phyloP scores from a whole-genome alignment of 2,888 invertebrate genomes.

The Thumatha senex region DNA sequence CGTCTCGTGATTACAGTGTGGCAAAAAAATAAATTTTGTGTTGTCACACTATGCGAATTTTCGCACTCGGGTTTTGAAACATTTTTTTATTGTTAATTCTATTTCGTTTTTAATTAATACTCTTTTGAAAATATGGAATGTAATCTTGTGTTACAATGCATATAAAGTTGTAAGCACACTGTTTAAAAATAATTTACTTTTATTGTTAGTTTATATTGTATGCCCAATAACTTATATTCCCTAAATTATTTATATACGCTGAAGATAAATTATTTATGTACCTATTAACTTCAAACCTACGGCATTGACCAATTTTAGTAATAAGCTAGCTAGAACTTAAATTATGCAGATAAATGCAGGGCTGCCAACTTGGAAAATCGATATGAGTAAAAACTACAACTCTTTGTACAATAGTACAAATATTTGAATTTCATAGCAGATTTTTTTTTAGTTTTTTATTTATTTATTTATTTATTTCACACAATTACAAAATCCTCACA shows the following conservation, averaged over 20 bases:
- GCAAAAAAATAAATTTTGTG: constrained; percentile 57
- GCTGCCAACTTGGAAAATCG: neutral
- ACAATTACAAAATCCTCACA: too few relatives aligned
- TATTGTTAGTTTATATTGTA: too few relatives aligned
- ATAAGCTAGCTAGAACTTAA: constrained; percentile 28
- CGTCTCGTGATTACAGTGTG: constrained; percentile 56
- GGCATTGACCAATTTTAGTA: constrained; percentile 57
- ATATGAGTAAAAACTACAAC: neutral
- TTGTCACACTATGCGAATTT: constrained; percentile 64
- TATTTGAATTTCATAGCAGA: too few relatives aligned
- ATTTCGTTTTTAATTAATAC: neutral
- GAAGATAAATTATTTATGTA: constrained; percentile 26
- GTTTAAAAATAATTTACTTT: too few relatives aligned
- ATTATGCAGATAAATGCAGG: constrained; percentile 44
- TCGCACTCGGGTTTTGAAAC: constrained; percentile 28
- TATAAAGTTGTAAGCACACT: neutral
- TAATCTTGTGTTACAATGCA: neutral
- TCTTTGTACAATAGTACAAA: too few relatives aligned
- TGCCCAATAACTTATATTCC: too few relatives aligned
- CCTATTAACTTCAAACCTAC: constrained; percentile 33
- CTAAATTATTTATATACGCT: neutral
- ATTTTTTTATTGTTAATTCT: constrained; percentile 2
- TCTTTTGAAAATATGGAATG: neutral
- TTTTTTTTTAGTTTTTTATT: too few relatives aligned
- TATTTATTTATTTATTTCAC: too few relatives aligned